Evolutionary conservation across 1,140 invertebrate genomes (phyloP).

Genomic region (Drosophila pseudoobscura): DNA sequence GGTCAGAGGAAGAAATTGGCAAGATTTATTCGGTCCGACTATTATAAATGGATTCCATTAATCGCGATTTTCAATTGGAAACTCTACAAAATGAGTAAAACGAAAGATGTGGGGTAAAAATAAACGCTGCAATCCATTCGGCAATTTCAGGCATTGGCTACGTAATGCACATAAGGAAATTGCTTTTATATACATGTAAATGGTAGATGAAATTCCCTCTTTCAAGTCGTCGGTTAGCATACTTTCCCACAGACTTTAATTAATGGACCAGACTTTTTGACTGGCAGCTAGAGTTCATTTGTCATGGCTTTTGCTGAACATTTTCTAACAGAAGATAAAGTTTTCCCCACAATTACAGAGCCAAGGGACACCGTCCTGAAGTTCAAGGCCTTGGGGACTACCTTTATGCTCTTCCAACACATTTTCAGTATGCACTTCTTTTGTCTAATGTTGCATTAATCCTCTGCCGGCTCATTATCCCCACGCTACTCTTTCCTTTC

Average conservation of each 20-base stretch:
- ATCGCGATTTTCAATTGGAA: constrained; percentile 42
- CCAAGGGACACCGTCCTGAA: constrained; percentile 5
- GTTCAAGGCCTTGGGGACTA: constrained; percentile 48
- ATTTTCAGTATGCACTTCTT: constrained; percentile 1
- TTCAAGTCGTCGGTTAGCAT: constrained; percentile 1
- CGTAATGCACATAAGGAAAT: too few relatives aligned
- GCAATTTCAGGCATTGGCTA: too few relatives aligned
- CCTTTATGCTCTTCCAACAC: constrained; percentile 18
- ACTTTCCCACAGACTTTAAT: constrained; percentile 23
- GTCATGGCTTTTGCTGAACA: constrained; percentile 10
- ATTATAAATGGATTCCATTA: constrained; percentile 42
- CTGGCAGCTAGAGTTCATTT: constrained; percentile 24
- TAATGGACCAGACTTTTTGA: constrained; percentile 21
- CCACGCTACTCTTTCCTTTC: constrained; percentile 14
- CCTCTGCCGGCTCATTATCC: constrained; percentile 67
- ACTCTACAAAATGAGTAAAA: constrained; percentile 13
- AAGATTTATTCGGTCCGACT: constrained; percentile 37
- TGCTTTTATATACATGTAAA: constrained; percentile 5
- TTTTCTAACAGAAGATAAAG: constrained; percentile 13
- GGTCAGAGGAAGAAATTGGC: neutral
- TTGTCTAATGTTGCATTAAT: constrained; percentile 76
- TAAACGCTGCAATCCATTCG: too few relatives aligned
- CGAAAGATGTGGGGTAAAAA: constrained; percentile 20
- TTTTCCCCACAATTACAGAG: constrained; percentile 1
- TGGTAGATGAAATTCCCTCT: constrained; percentile 24